Percentiles rank a stretch among this genome's conserved stretches.
Evolutionary conservation across 2,797 vertebrate genomes (phyloP).

Genomic region (Phoebastria nigripes): DNA sequence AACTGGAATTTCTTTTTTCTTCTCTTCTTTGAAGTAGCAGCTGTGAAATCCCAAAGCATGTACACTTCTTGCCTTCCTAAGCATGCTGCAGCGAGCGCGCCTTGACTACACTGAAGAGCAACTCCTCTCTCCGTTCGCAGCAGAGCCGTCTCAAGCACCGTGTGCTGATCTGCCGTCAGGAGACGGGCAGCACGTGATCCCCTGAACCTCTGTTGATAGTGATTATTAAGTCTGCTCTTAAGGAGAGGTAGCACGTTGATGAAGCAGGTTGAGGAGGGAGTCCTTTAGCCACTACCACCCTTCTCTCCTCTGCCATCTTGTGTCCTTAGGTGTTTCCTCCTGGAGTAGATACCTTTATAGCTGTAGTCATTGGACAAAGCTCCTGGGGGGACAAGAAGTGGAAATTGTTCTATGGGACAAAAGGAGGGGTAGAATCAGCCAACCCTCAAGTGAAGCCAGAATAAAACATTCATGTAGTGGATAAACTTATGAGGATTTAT

Average conservation of each 20-base stretch:
- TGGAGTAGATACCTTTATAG: not conserved
- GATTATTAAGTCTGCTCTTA: not conserved
- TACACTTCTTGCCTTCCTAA: not conserved
- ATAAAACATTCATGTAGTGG: not conserved
- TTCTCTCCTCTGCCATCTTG: not conserved
- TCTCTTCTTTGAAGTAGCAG: not conserved
- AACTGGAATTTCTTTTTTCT: not conserved
- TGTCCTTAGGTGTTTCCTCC: not conserved
- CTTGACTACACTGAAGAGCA: not conserved
- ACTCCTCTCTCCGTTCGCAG: not conserved
- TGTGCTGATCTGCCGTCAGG: not conserved
- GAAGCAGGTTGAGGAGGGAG: not conserved
- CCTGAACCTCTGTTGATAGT: not conserved
- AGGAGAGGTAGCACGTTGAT: not conserved
- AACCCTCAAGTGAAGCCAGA: not conserved
- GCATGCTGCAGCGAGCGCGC: not conserved
- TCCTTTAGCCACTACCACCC: not conserved
- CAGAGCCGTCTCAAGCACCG: not conserved
- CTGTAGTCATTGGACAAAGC: not conserved
- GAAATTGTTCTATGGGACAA: not conserved
- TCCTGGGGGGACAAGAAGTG: not conserved
- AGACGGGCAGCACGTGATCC: fast-evolving
- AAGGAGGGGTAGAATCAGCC: not conserved
- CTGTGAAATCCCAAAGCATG: not conserved
- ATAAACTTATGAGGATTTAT: not conserved